Evolutionary conservation across 2,888 invertebrate genomes (phyloP).

Genomic region (Chalcis sispes): DNA sequence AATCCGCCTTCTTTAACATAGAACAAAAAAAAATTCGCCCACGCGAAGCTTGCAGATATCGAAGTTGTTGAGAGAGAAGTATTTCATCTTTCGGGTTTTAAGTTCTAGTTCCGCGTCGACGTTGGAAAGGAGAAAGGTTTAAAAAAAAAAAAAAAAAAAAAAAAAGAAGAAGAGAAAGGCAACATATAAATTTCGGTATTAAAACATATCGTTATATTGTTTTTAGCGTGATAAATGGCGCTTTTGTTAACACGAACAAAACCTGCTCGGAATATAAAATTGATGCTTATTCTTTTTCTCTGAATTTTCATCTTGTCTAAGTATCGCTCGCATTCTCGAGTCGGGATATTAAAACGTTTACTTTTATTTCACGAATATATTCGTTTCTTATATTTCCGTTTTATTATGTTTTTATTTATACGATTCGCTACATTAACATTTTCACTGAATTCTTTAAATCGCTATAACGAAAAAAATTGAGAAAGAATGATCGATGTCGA

Average conservation of each 20-base stretch:
- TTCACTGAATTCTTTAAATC: too few relatives aligned
- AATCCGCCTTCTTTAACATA: too few relatives aligned
- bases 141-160: too few relatives aligned
- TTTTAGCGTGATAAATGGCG: constrained; percentile 16
- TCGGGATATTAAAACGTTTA: too few relatives aligned
- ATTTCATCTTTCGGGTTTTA: too few relatives aligned
- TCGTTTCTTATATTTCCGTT: not conserved
- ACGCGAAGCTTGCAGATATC: too few relatives aligned
- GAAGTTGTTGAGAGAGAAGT: too few relatives aligned
- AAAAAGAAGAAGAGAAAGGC: not conserved
- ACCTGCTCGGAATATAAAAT: constrained; percentile 18
- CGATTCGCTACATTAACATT: not conserved
- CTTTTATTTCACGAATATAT: not conserved
- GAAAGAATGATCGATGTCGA: too few relatives aligned
- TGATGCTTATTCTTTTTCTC: not conserved
- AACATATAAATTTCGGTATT: not conserved
- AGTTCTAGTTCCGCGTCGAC: not conserved
- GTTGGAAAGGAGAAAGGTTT: too few relatives aligned
- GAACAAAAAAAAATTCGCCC: too few relatives aligned
- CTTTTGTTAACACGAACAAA: not conserved
- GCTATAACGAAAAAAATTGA: too few relatives aligned
- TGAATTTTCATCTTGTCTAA: not conserved
- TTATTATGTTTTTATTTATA: not conserved
- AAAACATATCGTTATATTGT: constrained; percentile 10
- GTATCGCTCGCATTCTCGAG: not conserved